A percentile compares a stretch with the other conserved stretches of the same genome.
These are phyloP conservation scores for Panurus biarmicus DNA, from an alignment of 2,113 vertebrate species.

Conservation along the genomic window DNA sequence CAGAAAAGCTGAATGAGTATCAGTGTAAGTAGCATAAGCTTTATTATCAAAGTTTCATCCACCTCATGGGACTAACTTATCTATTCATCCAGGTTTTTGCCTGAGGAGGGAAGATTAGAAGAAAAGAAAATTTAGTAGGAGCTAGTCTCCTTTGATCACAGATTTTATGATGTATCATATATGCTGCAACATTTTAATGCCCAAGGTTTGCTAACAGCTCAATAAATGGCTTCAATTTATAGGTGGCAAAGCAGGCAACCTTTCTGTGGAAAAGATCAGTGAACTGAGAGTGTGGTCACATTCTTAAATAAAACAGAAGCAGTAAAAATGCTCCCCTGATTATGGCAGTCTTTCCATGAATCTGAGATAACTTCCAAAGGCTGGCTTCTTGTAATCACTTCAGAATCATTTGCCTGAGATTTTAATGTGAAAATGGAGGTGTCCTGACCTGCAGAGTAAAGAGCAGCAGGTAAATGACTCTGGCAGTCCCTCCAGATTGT, in stretches of 20 bases:
- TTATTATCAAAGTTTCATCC: background rate
- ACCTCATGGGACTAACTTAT: background rate
- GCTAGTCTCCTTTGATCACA: slow-evolving; percentile 14
- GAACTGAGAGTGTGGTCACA: rapidly evolving
- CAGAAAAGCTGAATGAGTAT: background rate
- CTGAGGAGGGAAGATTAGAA: slow-evolving; percentile 32
- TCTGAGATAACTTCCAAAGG: background rate
- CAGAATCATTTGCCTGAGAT: background rate
- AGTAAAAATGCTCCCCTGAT: background rate
- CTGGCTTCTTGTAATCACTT: background rate
- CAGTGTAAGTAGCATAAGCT: background rate
- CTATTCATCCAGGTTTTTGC: slow-evolving; percentile 41
- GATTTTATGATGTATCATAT: background rate
- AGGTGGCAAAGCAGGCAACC: background rate
- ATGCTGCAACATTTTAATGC: background rate
- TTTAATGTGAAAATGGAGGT: background rate
- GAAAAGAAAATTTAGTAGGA: background rate
- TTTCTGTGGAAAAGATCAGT: background rate
- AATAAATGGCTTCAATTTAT: background rate
- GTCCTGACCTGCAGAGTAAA: background rate
- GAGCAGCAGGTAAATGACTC: background rate
- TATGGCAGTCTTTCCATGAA: background rate
- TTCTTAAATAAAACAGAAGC: background rate
- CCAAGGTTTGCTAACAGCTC: background rate
- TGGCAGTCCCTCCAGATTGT: background rate